Base-by-base conservation (phyloP, 2,888 invertebrate genomes). In the Acrobeloides nanus region DNA sequence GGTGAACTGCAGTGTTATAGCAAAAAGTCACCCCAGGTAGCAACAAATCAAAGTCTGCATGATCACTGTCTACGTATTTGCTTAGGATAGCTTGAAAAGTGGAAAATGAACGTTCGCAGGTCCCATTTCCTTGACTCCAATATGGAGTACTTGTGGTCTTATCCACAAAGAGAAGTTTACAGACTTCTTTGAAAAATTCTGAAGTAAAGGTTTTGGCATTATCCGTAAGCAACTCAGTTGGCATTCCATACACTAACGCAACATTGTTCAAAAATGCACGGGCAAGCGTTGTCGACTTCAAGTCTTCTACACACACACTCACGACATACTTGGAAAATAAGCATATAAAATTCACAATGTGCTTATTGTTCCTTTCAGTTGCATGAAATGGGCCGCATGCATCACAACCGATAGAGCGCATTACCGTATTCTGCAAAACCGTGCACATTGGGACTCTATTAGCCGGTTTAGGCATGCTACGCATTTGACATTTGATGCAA, bases 221-320 rank as follows among this genome's bases (percentile, higher is more conserved):
- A 42, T 74, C 73, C 0, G 61, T 48, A 3, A 65, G 41, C 2
- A 74, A 23, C 26, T 48, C 39, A 1, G 35, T 37, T 7, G 62
- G 62, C 7, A 44, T 35, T 2, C 65, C 67, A 49, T 54, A 57
- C 17, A 53, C 46, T 4, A 51, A 41, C 6, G 63, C 48, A 8
- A 64, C 32, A 6, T 59, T 29, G 6, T 49, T 46, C 6, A 57
- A 34, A 12, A 73, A 38, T 4, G 64, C 56, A n/a, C 46, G 37
- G 0, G 74, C 71, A 6, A 73, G 55, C 0, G 71, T 71, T 7
- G 49, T 51, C 0, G 74, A 61, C 35, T 60, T 62, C 17, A 66
- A 64, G 31, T 73, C 63, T 0, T 64, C 64, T 12, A 74, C 37
- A 3, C 73, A 58, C 21, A 72, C 31, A 34, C 57, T 54, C 55